Conservation (phyloP, 2,113 vertebrate species). For the Catharus bicknelli region DNA sequence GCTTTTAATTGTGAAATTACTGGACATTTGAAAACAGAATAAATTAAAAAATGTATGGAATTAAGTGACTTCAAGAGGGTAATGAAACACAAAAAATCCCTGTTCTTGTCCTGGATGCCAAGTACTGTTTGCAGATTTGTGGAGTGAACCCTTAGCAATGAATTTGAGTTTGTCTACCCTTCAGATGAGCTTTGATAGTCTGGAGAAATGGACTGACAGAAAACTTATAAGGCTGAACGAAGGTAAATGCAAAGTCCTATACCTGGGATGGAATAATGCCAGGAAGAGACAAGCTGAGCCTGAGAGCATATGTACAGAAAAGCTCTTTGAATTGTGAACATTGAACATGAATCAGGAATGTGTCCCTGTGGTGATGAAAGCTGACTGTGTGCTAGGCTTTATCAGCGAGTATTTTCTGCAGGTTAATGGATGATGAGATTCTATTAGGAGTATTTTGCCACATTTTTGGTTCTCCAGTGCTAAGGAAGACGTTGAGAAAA, state of each 20-base stretch:
- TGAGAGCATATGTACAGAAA: background rate
- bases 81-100: background rate
- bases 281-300: background rate
- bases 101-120: background rate
- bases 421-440: background rate
- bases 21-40: background rate
- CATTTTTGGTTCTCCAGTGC: background rate
- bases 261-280: background rate
- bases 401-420: background rate
- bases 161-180: background rate
- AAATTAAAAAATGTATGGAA: background rate
- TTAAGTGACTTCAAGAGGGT: background rate
- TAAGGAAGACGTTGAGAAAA: background rate
- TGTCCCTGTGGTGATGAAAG: background rate
- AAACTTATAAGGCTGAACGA: background rate
- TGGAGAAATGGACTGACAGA: background rate
- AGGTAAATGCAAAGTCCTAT: background rate
- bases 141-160: background rate
- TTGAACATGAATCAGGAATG: background rate
- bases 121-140: background rate
- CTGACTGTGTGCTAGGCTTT: background rate
- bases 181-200: background rate
- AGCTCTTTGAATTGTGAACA: background rate
- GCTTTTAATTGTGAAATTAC: too few species aligned
- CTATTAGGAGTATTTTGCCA: background rate